Evolutionary conservation across 2,113 vertebrate species (phyloP), one percentile per base, ranked within the genome.

Genomic region (Abramis brama): DNA sequence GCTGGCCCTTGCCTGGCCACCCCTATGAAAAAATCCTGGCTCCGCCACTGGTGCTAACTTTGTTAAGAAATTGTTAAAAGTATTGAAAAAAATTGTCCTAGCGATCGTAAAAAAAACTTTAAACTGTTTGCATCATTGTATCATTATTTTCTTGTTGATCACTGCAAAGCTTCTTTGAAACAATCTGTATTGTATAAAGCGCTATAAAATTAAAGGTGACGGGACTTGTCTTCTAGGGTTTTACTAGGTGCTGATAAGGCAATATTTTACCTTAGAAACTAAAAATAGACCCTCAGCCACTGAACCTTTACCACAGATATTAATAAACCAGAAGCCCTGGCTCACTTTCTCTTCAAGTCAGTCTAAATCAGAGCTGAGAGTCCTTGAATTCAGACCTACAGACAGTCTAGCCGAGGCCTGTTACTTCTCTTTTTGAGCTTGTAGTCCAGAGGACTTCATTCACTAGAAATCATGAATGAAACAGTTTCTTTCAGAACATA

Each of bases 261-360:
- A 80, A 80, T 15, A 30, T 45, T 84, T 84, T 73, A 88, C 81
- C 59, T 81, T 59, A 81, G 75, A 45, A 55, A n/a, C 45, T 86
- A 75, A 83, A 86, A 79, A 73, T 71, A 83, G 62, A 43, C 23
- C 36, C 33, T 30, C 12, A 25, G 11, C 57, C 55, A 6, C 43
- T 79, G 36, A 62, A 62, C 57, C 33, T 60, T 79, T 13, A 43
- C 7, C n/a, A 27, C 33, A 39, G 33, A 62, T 64, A 80, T 80
- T 64, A 80, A 80, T 80, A 64, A 80, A 60, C 21, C 33, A 60
- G 21, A 79, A 64, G 77, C 25, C 33, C 55, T 62, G 33, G 36
- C 59, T 64, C 50, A 47, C 57, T 25, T 62, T 79, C 57, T 62
- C 55, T n/a, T 59, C 33, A 73, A 73, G 70, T 73, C 39, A 45